Base-by-base conservation (phyloP, 1,140 invertebrate species). In the Campoletis sonorensis region DNA sequence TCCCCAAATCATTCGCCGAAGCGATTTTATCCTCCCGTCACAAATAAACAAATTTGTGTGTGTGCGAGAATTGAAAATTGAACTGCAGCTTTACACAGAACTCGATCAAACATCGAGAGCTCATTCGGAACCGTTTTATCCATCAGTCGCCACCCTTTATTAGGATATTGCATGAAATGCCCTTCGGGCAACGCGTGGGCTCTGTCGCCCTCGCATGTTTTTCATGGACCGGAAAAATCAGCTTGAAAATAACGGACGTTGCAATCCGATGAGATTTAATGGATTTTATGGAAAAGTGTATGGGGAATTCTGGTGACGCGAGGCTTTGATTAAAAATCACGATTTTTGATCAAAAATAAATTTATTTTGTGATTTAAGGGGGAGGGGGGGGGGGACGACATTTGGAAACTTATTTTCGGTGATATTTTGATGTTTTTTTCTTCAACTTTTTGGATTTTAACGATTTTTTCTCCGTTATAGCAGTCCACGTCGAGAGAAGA, bases 91-190 rank as follows among this genome's bases (percentile, higher is more conserved):
- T 21, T 70, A 8, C n/a, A 54, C 51, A n/a, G 1, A 5, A 11
- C 8, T 45, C 40, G 40, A 45, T 1, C 40, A 13, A 45, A 45
- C 13, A 26, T 4, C 26, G 21, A 49, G n/a, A 7, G 71, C 5
- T 10, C 13, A 37, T 49, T 49, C 37, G 37, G 26, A 8, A 49
- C 16, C 21, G 21, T 73, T 51, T 49, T 73, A 58, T 58, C n/a
- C 33, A 23, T 73, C 23, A 37, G 1, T 71, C 68, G 30, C 15
- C n/a, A 58, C 54, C 21, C 45, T 73, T 26, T 73, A 73, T 73
- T 73, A 73, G 71, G 71, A 73, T 73, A 73, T 73, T 73, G 71
- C 68, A 13, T 71, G 10, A 33, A 30, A 16, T 26, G 21, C 15
- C 16, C 33, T 7, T 21, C 68, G 30, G 30, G 54, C 1, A n/a